Conservation (phyloP, 2,113 vertebrate species). For the Sander vitreus region DNA sequence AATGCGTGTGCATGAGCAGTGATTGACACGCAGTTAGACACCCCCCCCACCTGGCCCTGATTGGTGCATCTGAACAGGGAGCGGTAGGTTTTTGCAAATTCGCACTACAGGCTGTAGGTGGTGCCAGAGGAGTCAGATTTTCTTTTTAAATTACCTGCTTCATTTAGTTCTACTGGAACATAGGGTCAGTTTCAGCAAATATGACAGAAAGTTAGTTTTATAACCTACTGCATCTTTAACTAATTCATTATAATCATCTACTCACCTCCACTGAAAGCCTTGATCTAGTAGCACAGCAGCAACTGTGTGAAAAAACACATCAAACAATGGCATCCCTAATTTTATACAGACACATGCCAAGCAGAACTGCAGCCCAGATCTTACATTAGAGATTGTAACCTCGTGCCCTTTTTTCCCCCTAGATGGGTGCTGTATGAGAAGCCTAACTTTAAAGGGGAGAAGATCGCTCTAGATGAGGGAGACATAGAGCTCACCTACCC, state of each 20-base stretch:
- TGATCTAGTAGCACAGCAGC: not conserved
- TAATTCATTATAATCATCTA: not conserved
- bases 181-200: no score
- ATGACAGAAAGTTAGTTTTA: no score
- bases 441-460: slow-evolving; percentile 90
- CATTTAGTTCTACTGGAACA: no score
- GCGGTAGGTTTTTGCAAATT: no score
- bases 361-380: not conserved
- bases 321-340: not conserved
- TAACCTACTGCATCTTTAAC: not conserved
- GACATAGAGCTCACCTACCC: slow-evolving; percentile 88
- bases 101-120: no score
- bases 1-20: no score
- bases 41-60: no score
- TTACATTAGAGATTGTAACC: not conserved
- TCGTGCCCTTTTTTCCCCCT: not conserved
- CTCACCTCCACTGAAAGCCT: not conserved
- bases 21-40: no score
- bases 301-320: not conserved
- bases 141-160: no score
- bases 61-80: no score
- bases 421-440: slow-evolving; percentile 97
- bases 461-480: slow-evolving; percentile 91
- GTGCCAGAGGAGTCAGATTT: no score
- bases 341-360: not conserved